Percentiles rank a stretch among this genome's conserved stretches.
These are phyloP conservation scores for Ctenopoma kingsleyae DNA, from an alignment of 2,797 vertebrate species.

Conservation along the genomic window DNA sequence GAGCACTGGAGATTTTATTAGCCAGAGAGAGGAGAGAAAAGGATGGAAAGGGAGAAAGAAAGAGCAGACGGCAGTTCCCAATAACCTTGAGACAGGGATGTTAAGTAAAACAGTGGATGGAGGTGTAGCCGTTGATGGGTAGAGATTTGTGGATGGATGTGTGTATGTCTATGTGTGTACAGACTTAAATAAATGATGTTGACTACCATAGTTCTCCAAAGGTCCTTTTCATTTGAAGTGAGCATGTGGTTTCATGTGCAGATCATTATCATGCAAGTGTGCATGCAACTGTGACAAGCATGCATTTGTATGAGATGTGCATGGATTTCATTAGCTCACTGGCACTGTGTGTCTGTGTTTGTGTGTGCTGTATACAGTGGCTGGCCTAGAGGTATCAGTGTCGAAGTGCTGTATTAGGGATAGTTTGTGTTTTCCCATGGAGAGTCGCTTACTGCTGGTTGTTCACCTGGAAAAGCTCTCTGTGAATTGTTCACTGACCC, in stretches of 20 bases:
- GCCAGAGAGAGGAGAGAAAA: constrained; percentile 59
- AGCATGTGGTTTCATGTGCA: constrained; percentile 57
- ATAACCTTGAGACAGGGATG: constrained; percentile 47
- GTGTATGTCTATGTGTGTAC: constrained; percentile 12
- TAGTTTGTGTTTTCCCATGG: constrained; percentile 76
- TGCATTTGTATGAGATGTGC: constrained; percentile 46
- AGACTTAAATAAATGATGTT: constrained; percentile 37
- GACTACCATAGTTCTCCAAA: constrained; percentile 32
- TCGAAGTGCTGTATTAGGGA: constrained; percentile 49
- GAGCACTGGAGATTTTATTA: constrained; percentile 74
- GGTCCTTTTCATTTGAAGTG: constrained; percentile 43
- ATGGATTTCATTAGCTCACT: constrained; percentile 57
- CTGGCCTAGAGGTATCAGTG: constrained; percentile 51
- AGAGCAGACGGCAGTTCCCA: constrained; percentile 55
- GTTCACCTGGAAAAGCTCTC: constrained; percentile 81
- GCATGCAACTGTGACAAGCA: constrained; percentile 58
- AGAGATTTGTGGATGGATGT: constrained; percentile 36
- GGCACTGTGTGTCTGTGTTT: constrained; percentile 20
- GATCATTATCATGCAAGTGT: constrained; percentile 62
- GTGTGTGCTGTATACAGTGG: constrained; percentile 35
- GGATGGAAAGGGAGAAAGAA: constrained; percentile 45
- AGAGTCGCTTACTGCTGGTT: constrained; percentile 69
- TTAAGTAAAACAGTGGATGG: constrained; percentile 29
- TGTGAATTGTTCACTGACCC: constrained; percentile 79
- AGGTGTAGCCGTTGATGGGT: constrained; percentile 45